These are phyloP conservation scores for Amazona guildingii DNA, from an alignment of 2,113 vertebrate genomes.

Conservation along the genomic window DNA sequence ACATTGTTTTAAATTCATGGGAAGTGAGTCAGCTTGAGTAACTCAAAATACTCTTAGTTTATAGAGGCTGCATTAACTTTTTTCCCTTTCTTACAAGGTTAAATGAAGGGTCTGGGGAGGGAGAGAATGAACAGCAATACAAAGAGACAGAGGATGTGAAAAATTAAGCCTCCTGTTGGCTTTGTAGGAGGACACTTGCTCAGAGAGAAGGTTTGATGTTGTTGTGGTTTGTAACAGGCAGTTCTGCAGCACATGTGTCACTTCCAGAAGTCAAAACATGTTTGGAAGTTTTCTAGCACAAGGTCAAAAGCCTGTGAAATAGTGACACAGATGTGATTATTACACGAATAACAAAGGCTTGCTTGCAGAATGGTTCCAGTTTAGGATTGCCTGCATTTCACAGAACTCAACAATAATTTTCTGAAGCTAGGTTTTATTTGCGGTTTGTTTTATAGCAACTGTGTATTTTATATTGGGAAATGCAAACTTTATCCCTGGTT, in stretches of 20 bases:
- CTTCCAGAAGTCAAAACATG: constrained; percentile 39
- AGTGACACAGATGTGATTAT: not conserved
- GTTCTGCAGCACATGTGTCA: not conserved
- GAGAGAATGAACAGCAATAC: not conserved
- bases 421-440: not conserved
- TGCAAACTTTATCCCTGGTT: not conserved
- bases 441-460: not conserved
- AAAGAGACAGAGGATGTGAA: not conserved
- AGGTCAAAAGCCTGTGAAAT: not conserved
- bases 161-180: not conserved
- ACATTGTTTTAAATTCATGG: not conserved
- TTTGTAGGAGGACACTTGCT: not conserved
- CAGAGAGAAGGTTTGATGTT: not conserved
- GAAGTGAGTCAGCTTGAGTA: constrained; percentile 2
- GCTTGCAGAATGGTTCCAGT: not conserved
- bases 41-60: not conserved
- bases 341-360: not conserved
- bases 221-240: not conserved
- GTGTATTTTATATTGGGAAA: not conserved
- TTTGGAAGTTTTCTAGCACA: not conserved
- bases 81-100: not conserved
- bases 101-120: not conserved
- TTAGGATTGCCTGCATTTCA: not conserved
- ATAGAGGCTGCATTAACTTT: not conserved
- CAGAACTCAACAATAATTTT: not conserved